Base-by-base conservation (phyloP, 1,140 invertebrate genomes). In the Aphelenchoides fujianensis region DNA sequence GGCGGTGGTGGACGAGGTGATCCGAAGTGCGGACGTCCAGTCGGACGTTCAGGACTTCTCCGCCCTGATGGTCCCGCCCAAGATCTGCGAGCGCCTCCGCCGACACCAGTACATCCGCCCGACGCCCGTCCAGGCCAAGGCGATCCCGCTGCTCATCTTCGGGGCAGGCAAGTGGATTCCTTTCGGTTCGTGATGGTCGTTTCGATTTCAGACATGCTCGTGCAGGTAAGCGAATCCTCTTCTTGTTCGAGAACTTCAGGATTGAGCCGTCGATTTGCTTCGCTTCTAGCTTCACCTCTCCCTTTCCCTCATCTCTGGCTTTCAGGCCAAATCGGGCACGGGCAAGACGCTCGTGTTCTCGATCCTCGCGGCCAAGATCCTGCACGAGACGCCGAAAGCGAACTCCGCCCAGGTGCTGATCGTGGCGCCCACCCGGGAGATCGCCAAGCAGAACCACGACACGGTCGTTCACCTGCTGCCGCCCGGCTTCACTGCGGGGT, bases 341-440 rank as follows among this genome's bases (percentile, higher is more conserved):
- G 96, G 96, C 36, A 98, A 98, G 87, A 98, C 96, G 0, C 89
- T 92, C 76, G 94, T 97, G 3, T 98, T 97, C 87, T 88, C 90
- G 72, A 87, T 93, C 1, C 89, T 92, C 63, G 64, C 72, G 0
- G 69, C 86, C 36, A 73, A 80, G n/a, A 66, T 53, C 62, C 27
- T 79, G 41, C 48, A 68, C 19, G 16, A 28, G 23, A 35, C 74
- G n/a, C 30, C 67, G 3, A 52, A 73, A 30, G 76, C 30, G 3
- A 3, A 41, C 12, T 0, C 57, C 12, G 52, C 73, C 3, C 74
- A 87, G 82, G 89, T 89, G 5, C 82, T 98, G 41, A 90, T 98
- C 61, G 77, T 98, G 53, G 91, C 92, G 54, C 96, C 95, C 34
- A 97, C 94, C 2, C 88, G 96, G 80, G 96, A 98, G 88, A 94